Base-by-base conservation (phyloP, 2,113 vertebrate species). In the Silurus glanis region DNA sequence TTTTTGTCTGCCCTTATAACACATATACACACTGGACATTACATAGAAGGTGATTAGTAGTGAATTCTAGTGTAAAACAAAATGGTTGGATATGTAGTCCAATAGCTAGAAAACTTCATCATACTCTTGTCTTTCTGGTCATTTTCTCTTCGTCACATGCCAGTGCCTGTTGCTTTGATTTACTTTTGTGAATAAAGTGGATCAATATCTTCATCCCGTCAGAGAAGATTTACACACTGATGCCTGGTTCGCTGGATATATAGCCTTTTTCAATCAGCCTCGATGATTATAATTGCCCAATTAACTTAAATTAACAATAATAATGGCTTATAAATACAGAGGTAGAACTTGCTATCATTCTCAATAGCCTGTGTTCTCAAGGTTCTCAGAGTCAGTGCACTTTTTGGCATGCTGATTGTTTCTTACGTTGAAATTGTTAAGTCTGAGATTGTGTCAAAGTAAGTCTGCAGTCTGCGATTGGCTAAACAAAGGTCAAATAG, bases 141-240 rank as follows among this genome's bases (percentile, higher is more conserved):
- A 7, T 74, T 49, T 75, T 49, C 59, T 45, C 74, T 84, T 72
- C 14, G 55, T 55, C n/a, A 67, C 9, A 66, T 74, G 23, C 16
- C 37, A 28, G 45, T 53, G 74, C 64, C 64, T 87, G 59, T 83
- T 87, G 62, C 83, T 78, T 83, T 87, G 47, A 86, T 28, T 75
- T 45, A 80, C 62, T 9, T 64, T 71, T 83, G 17, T 62, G 28
- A 84, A 79, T 55, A 79, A 87, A 28, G 8, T 64, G 67, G 71
- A 85, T 87, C 80, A 66, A 78, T 82, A 67, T 53, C 83, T 71
- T 58, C 56, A 85, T 89, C 53, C 7, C 66, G 25, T 53, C 85
- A 17, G 17, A 59, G 61, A 85, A 13, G 21, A 66, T 78, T 84
- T 19, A 56, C 25, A 62, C 17, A 21, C 81, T 78, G 78, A 51